Base-by-base conservation (phyloP, 53 echinoderm and acorn worm species). In the Arbacia lixula region DNA sequence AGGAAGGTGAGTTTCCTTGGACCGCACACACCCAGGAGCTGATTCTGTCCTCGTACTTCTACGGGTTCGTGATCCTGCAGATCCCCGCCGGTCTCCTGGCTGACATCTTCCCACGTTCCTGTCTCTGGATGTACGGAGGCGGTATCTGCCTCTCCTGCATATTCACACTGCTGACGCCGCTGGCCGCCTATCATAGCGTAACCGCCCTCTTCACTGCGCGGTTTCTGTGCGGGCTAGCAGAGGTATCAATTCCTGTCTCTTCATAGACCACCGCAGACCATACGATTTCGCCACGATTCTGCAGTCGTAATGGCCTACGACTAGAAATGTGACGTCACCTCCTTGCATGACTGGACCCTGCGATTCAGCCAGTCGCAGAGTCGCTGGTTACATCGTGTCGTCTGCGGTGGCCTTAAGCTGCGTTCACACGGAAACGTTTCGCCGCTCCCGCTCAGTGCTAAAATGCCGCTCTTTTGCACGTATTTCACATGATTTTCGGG, bases 1-100 rank as follows among this genome's bases (percentile, higher is more conserved):
- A 72, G 72, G 11, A 29, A 16, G 72, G 72, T 22, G 72, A 72
- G 30, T 72, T 72, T 51, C 72, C 72, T 42, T 72, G 72, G 72
- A 30, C 41, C 40, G 43, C 72, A 8, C 72, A 72, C 32, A 72
- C 51, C 38, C 72, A 72, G 29, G 72, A 72, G 31, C 46, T 46
- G 39, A 72, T 72, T 4, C 72, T 72, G 16, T 16, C 46, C 25
- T 42, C 72, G 21, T 72, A 46, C 51, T 72, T 24, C 51, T 72
- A 72, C 51, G 72, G 72, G 10, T 72, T 72, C 50, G 72, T 50
- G 5, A 11, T 72, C 17, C 72, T 72, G 1, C 72, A 72, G 31
- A 38, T 72, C 9, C 72, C 72, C 19, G 72, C 72, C 25, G 72
- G 72, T 50, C 30, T 46, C 25, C 31, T 72, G 10, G 38, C 46